phyloP scores from a whole-genome alignment of 2,113 vertebrate genomes.

The Opisthocomus hoazin region DNA sequence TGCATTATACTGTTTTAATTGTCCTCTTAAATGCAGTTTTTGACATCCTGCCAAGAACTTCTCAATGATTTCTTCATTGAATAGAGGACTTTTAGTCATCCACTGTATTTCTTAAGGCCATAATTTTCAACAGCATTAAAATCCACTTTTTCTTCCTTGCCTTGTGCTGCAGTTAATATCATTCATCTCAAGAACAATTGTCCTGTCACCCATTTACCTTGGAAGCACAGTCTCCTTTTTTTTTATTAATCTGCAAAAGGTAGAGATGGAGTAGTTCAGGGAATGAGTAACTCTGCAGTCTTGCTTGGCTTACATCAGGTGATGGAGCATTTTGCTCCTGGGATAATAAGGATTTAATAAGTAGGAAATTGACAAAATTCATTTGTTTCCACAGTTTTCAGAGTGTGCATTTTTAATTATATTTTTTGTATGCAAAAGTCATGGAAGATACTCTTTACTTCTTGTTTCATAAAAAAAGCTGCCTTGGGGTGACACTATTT shows the following conservation, averaged over 20 bases:
- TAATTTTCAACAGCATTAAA: constrained; percentile 66
- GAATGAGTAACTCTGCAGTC: neutral
- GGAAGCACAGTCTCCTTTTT: neutral
- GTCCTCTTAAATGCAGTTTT: constrained; percentile 71
- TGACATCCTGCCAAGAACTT: constrained; percentile 71
- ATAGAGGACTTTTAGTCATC: constrained; percentile 63
- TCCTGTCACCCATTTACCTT: constrained; percentile 34
- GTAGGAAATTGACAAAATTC: constrained; percentile 15
- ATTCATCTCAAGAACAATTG: constrained; percentile 43
- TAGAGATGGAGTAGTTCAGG: neutral
- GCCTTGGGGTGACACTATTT: constrained; percentile 30
- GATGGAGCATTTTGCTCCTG: neutral
- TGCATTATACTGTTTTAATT: constrained; percentile 75
- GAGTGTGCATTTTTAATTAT: constrained; percentile 29
- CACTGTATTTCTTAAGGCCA: constrained; percentile 56
- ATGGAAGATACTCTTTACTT: constrained; percentile 44
- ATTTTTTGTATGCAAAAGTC: neutral
- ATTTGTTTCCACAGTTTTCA: constrained; percentile 9
- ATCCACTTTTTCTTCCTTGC: constrained; percentile 39
- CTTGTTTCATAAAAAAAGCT: constrained; percentile 38
- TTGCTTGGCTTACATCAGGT: neutral
- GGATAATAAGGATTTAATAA: constrained; percentile 40
- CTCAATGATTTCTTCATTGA: constrained; percentile 73
- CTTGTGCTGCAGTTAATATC: constrained; percentile 41
- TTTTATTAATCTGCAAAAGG: neutral